These are phyloP conservation scores for Cinara cedri DNA, from an alignment of 2,888 invertebrate genomes.

Conservation along the genomic window DNA sequence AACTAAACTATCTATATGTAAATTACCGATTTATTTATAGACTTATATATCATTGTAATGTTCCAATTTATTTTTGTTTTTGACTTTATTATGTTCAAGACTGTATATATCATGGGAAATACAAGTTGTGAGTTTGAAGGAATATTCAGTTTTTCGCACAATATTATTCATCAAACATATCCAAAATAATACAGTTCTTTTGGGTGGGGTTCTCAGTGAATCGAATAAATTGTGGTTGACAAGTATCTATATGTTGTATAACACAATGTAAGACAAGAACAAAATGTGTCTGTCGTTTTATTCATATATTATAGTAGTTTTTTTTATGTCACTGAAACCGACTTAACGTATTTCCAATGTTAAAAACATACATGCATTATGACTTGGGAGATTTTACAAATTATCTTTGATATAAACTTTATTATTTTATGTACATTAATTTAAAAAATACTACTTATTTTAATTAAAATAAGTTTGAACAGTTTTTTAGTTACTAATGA, in stretches of 20 bases:
- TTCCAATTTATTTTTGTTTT: background rate
- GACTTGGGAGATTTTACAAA: slow-evolving; percentile 17
- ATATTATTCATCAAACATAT: background rate
- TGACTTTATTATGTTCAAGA: background rate
- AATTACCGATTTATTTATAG: background rate
- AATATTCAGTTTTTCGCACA: slow-evolving; percentile 26
- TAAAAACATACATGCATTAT: background rate
- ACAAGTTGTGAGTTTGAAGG: background rate
- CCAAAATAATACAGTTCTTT: slow-evolving; percentile 37
- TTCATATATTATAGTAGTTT: slow-evolving; percentile 29
- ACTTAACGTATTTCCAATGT: slow-evolving; percentile 9
- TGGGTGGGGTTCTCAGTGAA: slow-evolving; percentile 13
- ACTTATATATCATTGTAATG: background rate
- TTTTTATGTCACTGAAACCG: slow-evolving; percentile 12
- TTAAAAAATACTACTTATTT: too few relatives aligned
- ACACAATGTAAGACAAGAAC: slow-evolving; percentile 20
- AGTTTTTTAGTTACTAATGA: too few relatives aligned
- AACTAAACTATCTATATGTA: background rate
- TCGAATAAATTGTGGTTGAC: slow-evolving; percentile 33
- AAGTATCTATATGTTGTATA: slow-evolving; percentile 45
- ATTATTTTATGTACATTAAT: too few relatives aligned
- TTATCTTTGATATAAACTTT: background rate
- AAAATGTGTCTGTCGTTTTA: slow-evolving; percentile 24
- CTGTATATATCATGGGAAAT: slow-evolving; percentile 24
- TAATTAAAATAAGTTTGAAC: too few relatives aligned